Conservation (phyloP, 2,113 vertebrate genomes). For the Diglossa brunneiventris region DNA sequence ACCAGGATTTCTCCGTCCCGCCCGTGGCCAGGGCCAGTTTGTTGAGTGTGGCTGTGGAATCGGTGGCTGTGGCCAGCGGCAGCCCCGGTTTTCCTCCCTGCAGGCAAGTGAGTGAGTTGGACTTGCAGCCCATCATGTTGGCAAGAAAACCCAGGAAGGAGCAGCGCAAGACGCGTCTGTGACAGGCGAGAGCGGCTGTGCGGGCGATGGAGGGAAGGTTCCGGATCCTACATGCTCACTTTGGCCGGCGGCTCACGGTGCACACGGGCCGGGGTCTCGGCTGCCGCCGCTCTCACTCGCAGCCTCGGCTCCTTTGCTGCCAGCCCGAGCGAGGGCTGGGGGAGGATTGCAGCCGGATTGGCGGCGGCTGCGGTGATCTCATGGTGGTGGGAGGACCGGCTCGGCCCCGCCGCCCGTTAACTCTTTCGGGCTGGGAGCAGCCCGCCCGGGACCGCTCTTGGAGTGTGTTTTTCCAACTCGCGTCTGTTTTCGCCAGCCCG, state of each 20-base stretch:
- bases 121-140: conserved; percentile 84
- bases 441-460: neutral
- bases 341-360: conserved; percentile 6
- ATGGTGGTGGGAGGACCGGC: conserved; percentile 34
- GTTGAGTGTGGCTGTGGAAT: conserved; percentile 80
- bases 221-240: conserved; percentile 57
- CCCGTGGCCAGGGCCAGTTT: conserved; percentile 87
- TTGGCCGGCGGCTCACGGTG: neutral
- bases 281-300: conserved; percentile 33
- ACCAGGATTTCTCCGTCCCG: conserved; percentile 90
- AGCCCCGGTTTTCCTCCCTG: conserved; percentile 72
- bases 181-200: neutral
- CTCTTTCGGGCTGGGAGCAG: neutral
- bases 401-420: conserved; percentile 8
- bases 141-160: conserved; percentile 48
- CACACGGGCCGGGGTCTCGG: neutral
- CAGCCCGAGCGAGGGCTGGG: neutral
- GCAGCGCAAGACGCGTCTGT: neutral
- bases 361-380: conserved; percentile 28
- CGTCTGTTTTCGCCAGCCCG: fast-evolving
- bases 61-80: conserved; percentile 69
- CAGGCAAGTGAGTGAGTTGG: conserved; percentile 82
- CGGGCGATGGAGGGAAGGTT: neutral
- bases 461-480: neutral
- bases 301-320: conserved; percentile 39